These are phyloP conservation scores for Dromiciops gliroides DNA, from an alignment of 2,113 vertebrate species.

Conservation along the genomic window DNA sequence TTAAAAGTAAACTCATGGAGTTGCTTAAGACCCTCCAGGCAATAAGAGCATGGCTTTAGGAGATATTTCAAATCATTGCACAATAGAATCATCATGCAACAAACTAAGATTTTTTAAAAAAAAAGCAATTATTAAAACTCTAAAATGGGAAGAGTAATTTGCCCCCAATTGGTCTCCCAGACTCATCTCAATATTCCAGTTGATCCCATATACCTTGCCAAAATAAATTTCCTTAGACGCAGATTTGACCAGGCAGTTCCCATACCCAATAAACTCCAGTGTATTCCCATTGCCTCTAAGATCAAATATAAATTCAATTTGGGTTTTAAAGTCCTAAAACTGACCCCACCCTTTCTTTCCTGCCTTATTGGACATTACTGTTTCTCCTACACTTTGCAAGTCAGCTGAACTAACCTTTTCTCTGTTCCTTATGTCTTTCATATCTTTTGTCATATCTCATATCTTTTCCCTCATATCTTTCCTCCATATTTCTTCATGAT, in stretches of 20 bases:
- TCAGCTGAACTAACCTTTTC: neutral
- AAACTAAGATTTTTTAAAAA: neutral
- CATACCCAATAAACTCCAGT: neutral
- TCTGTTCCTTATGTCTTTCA: neutral
- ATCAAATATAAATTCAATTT: neutral
- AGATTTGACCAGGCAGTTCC: neutral
- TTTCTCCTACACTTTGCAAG: neutral
- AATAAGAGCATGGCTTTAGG: neutral
- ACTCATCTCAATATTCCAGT: neutral
- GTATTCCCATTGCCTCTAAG: neutral
- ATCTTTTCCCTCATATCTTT: too few species aligned
- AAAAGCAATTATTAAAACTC: neutral
- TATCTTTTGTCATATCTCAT: too few species aligned
- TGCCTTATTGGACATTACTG: neutral
- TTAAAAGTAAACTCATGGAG: neutral
- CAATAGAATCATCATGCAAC: neutral
- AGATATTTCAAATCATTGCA: neutral
- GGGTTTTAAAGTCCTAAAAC: neutral
- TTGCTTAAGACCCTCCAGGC: neutral
- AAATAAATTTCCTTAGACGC: neutral
- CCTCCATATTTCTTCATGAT: neutral
- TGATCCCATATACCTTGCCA: neutral
- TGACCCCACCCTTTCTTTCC: neutral
- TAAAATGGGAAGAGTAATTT: neutral
- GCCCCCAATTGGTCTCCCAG: neutral